These are phyloP conservation scores for Sus scrofa DNA, from an alignment of 2,113 vertebrate species.

Conservation along the genomic window DNA sequence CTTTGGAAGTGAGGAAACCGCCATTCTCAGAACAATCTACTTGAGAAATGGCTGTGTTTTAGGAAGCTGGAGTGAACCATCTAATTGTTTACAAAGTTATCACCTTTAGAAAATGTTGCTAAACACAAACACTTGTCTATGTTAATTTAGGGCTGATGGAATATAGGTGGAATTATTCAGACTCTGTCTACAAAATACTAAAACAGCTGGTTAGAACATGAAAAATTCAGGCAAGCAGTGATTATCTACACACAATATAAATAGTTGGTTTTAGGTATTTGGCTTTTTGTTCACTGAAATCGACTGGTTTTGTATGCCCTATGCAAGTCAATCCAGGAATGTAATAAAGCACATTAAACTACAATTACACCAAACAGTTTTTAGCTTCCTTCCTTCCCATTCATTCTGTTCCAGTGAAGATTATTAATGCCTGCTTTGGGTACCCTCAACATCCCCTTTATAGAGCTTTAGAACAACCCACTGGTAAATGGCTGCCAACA, in stretches of 20 bases:
- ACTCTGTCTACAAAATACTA: constrained; percentile 23
- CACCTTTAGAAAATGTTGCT: constrained; percentile 54
- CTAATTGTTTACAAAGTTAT: constrained; percentile 67
- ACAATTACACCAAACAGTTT: constrained; percentile 52
- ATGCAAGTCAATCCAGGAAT: constrained; percentile 29
- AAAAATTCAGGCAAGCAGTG: constrained; percentile 58
- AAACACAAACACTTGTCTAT: constrained; percentile 50
- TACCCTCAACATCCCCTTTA: constrained; percentile 38
- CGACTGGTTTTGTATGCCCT: not conserved
- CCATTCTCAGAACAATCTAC: constrained; percentile 1
- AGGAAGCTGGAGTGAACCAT: not conserved
- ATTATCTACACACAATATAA: constrained; percentile 34
- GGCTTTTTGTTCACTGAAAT: constrained; percentile 49
- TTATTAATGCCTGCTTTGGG: constrained; percentile 50
- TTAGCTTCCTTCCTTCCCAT: constrained; percentile 46
- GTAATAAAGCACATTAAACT: constrained; percentile 52
- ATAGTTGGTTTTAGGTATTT: constrained; percentile 58
- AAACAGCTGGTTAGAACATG: constrained; percentile 50
- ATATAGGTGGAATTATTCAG: constrained; percentile 49
- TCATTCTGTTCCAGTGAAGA: constrained; percentile 66
- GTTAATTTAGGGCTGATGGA: constrained; percentile 47
- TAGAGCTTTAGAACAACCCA: constrained; percentile 26
- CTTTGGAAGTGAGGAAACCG: constrained; percentile 49
- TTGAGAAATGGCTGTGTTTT: constrained; percentile 47
- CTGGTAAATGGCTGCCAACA: constrained; percentile 5